Base-by-base conservation (phyloP, 2,888 invertebrate genomes). In the Conops quadrifasciatus region DNA sequence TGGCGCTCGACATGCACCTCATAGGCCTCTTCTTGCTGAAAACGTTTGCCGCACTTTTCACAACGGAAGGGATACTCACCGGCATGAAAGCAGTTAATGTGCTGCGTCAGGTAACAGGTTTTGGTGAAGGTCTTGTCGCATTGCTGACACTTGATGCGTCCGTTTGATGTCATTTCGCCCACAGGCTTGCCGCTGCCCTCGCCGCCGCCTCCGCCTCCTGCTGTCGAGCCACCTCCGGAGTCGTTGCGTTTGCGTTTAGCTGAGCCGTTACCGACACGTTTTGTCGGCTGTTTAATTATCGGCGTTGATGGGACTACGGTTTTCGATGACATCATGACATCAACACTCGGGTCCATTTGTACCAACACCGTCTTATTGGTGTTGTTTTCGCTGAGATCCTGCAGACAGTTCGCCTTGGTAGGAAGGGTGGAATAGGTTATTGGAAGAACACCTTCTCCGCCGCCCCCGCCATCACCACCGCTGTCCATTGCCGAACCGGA, bases 31-130 rank as follows among this genome's bases (percentile, higher is more conserved):
- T 92, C 92, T 80, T 89, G 89, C 64, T 91, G 89, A 86, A 93
- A 95, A 47, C 94, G 90, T 84, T 95, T 95, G 76, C 95, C 95
- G 84, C 95, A 95, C 77, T 92, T 89, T 79, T 89, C 88, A 83
- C 95, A 95, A 84, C 94, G 94, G 84, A 89, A 95, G 19, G 94
- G 94, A 83, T 93, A 94, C 80, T 92, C 93, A 74, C 94, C 95
- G 75, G 91, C 91, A 85, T 96, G 95, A 86, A 94, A 94, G 77
- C 93, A 93, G 85, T 94, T 95, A 86, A 94, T 94, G 86, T 96
- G 95, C 84, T 95, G 95, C 67, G 95, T 95, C 71, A 95, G 88
- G 83, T 95, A 95, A 84, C 95, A 95, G 65, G 92, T 91, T 80
- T 93, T 93, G 84, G 93, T 93, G 87, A 95, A 95, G 56, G 91